Evolutionary conservation across 2,113 vertebrate species (phyloP), one percentile per base, ranked within the genome.

Genomic region (Hepsetus odoe): DNA sequence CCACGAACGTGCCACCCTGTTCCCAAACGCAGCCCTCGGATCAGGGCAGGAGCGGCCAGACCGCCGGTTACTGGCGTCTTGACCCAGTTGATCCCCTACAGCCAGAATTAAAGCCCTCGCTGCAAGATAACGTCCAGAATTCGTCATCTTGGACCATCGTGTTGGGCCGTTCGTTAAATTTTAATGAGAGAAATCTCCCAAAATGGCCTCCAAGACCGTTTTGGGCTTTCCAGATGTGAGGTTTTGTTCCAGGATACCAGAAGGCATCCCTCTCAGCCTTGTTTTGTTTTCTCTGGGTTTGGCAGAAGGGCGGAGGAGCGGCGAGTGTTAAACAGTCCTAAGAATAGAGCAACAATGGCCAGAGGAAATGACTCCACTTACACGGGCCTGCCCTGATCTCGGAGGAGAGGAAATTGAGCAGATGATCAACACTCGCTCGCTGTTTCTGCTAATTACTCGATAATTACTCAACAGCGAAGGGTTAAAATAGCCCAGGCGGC

Each of bases 361-460:
- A 44, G 32, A 65, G 73, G 33, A 76, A 65, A 65, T 59, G 28
- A 59, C 28, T 5, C n/a, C 51, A 55, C 51, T 59, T 61, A 10
- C 16, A 22, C n/a, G 11, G 22, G n/a, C 53, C 65, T 51, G 5
- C n/a, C 35, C 33, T 42, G 4, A 22, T 42, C 28, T 26, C 22
- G 7, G 5, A 26, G 5, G 13, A 35, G 55, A 83, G 59, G 38
- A 83, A 75, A 71, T 55, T 32, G 58, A 75, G 67, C 11, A 55
- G 46, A 72, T 72, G n/a, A 18, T 24, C 24, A 20, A 51, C 49
- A 56, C 18, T 74, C 22, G 33, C n/a, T 28, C 28, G 7, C 18
- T n/a, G 30, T 26, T 18, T 33, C 30, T 13, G 18, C 16, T 51
- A 76, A 76, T 74, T 35, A n/a, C 11, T 1, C 59, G 9, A 20